Percentiles rank a stretch among this genome's conserved stretches.
Conservation (phyloP, 2,888 invertebrate species). For the Pristionchus maxplancki region DNA sequence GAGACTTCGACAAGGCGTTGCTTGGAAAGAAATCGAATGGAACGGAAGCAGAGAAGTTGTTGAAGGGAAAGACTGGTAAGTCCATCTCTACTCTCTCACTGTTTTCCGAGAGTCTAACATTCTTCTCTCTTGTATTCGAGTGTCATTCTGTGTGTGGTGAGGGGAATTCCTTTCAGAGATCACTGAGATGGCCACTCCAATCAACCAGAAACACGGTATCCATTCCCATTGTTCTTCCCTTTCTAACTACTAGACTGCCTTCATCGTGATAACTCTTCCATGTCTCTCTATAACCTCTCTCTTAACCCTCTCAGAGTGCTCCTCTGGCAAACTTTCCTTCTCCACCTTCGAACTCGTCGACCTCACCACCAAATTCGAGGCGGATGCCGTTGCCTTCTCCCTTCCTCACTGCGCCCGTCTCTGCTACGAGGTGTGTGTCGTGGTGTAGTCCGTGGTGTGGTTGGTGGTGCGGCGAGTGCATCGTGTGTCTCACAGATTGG, state of each 20-base stretch:
- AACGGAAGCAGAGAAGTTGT: conserved; percentile 13
- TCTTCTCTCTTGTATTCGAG: not conserved
- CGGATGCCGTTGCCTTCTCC: conserved; percentile 71
- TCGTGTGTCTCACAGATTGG: conserved; percentile 40
- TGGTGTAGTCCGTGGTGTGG: conserved; percentile 33
- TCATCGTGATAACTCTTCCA: not conserved
- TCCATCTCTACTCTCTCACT: not conserved
- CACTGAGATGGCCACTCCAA: not conserved
- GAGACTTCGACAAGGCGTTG: conserved; percentile 60
- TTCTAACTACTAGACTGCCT: not conserved
- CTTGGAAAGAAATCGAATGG: conserved; percentile 25
- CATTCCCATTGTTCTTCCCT: not conserved
- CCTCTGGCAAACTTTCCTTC: conserved; percentile 65
- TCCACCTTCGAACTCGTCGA: conserved; percentile 67
- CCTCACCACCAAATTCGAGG: conserved; percentile 69
- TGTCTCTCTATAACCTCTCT: not conserved
- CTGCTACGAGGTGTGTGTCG: conserved; percentile 67
- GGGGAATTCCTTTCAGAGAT: not conserved
- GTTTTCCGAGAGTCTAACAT: not conserved
- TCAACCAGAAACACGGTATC: conserved; percentile 51
- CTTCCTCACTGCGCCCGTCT: conserved; percentile 73
- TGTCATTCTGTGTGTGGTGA: not conserved
- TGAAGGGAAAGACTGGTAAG: conserved; percentile 40
- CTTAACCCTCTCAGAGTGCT: conserved; percentile 55
- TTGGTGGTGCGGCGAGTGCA: conserved; percentile 34